Conservation (phyloP, 2,797 vertebrate genomes). For the Momotus momota region DNA sequence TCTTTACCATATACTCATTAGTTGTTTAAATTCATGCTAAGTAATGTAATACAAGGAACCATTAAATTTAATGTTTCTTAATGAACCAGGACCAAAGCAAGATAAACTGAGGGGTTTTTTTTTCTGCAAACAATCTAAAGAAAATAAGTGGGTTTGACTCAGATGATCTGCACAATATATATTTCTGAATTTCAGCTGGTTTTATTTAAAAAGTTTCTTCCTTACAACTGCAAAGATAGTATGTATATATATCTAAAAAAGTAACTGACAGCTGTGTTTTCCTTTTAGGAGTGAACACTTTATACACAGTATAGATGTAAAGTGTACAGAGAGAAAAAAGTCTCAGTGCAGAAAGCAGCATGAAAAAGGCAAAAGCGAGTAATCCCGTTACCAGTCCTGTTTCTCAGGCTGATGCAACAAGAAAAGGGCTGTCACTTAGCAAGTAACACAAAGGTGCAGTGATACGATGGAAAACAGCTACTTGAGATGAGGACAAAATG, state of each 20-base stretch:
- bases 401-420: not conserved
- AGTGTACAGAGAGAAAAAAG: not conserved
- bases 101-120: not conserved
- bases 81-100: not conserved
- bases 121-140: not conserved
- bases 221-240: not conserved
- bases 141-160: not conserved
- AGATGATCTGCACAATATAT: not conserved
- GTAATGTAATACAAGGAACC: not conserved
- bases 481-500: not conserved
- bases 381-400: accelerated
- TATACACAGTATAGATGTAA: not conserved
- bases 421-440: not conserved
- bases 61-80: not conserved
- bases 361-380: not conserved
- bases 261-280: not conserved
- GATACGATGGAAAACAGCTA: not conserved
- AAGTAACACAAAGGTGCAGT: not conserved
- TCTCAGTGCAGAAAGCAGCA: not conserved
- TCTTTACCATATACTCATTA: not conserved
- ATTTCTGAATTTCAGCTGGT: not conserved
- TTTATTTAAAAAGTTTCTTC: not conserved
- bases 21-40: not conserved
- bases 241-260: not conserved
- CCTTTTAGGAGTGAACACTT: not conserved